These are phyloP conservation scores for Leuctra nigra DNA, from an alignment of 2,888 invertebrate species.

Conservation along the genomic window DNA sequence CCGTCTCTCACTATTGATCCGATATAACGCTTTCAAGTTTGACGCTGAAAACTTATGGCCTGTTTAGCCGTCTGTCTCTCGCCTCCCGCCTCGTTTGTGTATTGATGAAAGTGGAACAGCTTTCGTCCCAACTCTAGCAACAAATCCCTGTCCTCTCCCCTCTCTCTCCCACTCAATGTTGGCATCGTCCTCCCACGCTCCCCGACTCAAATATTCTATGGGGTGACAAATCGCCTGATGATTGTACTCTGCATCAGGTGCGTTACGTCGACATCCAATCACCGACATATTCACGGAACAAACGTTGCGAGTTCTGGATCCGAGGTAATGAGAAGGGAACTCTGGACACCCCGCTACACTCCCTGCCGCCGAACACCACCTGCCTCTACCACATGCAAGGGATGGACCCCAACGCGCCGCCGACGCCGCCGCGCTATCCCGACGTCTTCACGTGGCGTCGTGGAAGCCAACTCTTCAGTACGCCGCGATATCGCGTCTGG, in stretches of 20 bases:
- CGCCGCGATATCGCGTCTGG: constrained; percentile 68
- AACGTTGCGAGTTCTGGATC: constrained; percentile 83
- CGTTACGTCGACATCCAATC: constrained; percentile 78
- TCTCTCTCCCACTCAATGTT: too few relatives aligned
- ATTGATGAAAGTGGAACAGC: too few relatives aligned
- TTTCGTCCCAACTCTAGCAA: too few relatives aligned
- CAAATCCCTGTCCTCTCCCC: too few relatives aligned
- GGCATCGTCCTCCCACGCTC: too few relatives aligned
- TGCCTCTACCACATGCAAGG: constrained; percentile 78
- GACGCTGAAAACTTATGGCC: too few relatives aligned
- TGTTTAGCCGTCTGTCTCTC: too few relatives aligned
- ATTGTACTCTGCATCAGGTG: constrained; percentile 65
- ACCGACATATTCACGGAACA: constrained; percentile 76
- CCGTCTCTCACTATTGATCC: too few relatives aligned
- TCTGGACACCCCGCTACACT: constrained; percentile 76
- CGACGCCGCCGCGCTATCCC: constrained; percentile 31
- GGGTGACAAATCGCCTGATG: too few relatives aligned
- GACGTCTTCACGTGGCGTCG: constrained; percentile 16
- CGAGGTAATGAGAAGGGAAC: constrained; percentile 73
- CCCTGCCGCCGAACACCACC: constrained; percentile 80
- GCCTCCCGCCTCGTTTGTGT: too few relatives aligned
- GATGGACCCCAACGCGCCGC: constrained; percentile 32
- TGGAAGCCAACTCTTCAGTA: constrained; percentile 2
- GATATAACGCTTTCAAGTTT: too few relatives aligned
- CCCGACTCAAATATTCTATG: too few relatives aligned